A percentile compares a stretch with the other conserved stretches of the same genome.
Conservation (phyloP, 2,888 invertebrate species). For the Cephus rjabovi region DNA sequence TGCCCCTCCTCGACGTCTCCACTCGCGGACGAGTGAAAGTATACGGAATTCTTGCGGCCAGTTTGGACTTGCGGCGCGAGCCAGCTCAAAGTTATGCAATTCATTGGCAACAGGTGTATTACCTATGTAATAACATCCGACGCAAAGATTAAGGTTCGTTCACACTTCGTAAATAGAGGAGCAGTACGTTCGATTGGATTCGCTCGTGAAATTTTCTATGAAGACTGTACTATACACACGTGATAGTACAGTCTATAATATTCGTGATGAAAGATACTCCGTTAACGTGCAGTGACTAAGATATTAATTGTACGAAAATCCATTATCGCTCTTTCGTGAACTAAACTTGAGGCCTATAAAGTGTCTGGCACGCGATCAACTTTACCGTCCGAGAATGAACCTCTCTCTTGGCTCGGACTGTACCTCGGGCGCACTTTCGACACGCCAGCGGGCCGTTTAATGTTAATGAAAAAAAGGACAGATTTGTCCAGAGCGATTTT, state of each 20-base stretch:
- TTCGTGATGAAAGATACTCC: background rate
- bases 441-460: background rate
- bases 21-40: slow-evolving; percentile 55
- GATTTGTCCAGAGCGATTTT: background rate
- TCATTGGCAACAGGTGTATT: slow-evolving; percentile 51
- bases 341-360: background rate
- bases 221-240: background rate
- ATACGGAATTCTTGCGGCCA: slow-evolving; percentile 55
- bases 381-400: background rate
- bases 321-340: background rate
- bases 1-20: slow-evolving; percentile 29
- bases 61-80: slow-evolving; percentile 35
- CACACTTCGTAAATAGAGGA: slow-evolving; percentile 1
- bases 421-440: background rate
- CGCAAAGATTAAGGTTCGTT: slow-evolving; percentile 27
- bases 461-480: background rate
- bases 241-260: background rate
- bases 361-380: background rate
- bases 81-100: slow-evolving; percentile 43
- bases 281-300: background rate
- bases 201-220: background rate
- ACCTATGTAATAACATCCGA: slow-evolving; percentile 41
- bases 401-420: background rate
- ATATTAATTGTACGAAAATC: background rate
- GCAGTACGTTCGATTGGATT: background rate